Evolutionary conservation across 2,113 vertebrate species (phyloP), one percentile per base, ranked within the genome.

Genomic region (Morphnarchus princeps): DNA sequence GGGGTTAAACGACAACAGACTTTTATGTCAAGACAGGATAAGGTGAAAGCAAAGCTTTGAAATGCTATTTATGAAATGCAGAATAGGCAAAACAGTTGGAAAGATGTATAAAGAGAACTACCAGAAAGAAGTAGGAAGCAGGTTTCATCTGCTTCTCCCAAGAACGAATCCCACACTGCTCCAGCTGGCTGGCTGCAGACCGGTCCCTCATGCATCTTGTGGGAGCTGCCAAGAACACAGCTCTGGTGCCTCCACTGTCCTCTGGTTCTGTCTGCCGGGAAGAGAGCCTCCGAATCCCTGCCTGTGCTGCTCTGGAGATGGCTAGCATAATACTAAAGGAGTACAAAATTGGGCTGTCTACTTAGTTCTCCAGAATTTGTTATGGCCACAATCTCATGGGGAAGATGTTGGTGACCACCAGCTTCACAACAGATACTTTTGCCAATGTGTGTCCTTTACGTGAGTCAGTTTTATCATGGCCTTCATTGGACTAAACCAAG

Each of bases 381-480:
- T 67, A 15, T 14, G 59, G 29, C 57, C 63, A 43, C 16, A 67
- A 6, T 59, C 26, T 84, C 8, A 32, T 2, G 34, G 62, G 19
- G 59, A 45, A 31, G 52, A 11, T 66, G 4, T 10, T 87, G 77
- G 40, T 55, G 21, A 31, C 16, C 40, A 62, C 28, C 47, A 71
- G 43, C 49, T 76, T 82, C 57, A 21, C 57, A 57, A 25, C 25
- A 38, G 29, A 6, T 54, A 4, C 17, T 66, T 74, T 21, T 16
- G 12, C 50, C 17, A 13, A 4, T 0, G 0, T 42, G 14, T 57
- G 17, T 50, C 31, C 32, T 86, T 72, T 49, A 9, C 19, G 34
- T 82, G 22, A 19, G 17, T 59, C 38, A 1, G 0, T 28, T 94
- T 85, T 70, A 54, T 63, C 9, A 0, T 2, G 10, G 40, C 47